A percentile compares a stretch with the other conserved stretches of the same genome.
Evolutionary conservation across 2,113 vertebrate species (phyloP).

Genomic region (Delphinus delphis): DNA sequence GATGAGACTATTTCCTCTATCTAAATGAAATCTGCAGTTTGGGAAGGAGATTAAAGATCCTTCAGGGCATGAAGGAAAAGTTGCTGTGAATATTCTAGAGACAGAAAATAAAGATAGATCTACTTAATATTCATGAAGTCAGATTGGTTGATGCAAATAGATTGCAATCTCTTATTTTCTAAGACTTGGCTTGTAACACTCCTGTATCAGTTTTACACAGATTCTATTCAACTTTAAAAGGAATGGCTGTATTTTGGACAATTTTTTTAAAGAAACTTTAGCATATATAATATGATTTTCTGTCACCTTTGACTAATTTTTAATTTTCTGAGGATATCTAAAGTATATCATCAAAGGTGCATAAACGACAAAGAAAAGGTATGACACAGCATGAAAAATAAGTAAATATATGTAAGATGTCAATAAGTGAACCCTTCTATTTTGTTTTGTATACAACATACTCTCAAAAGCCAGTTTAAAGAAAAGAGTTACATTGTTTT

Average conservation of each 20-base stretch:
- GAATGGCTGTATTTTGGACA: not conserved
- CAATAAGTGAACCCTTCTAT: not conserved
- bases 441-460: not conserved
- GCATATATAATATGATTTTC: not conserved
- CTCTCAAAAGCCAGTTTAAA: slow-evolving; percentile 17
- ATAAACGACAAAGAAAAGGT: not conserved
- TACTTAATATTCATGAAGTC: slow-evolving; percentile 64
- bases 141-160: slow-evolving; percentile 38
- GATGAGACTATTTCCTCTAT: slow-evolving; percentile 52
- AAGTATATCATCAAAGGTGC: not conserved
- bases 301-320: slow-evolving; percentile 13
- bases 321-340: slow-evolving; percentile 30
- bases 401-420: not conserved
- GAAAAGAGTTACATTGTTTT: not conserved
- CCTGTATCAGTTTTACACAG: not conserved
- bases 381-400: not conserved
- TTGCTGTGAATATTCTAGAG: slow-evolving; percentile 65
- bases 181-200: not conserved
- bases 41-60: slow-evolving; percentile 46
- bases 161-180: slow-evolving; percentile 60
- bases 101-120: slow-evolving; percentile 60
- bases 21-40: slow-evolving; percentile 66
- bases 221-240: slow-evolving; percentile 30
- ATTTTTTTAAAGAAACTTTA: not conserved
- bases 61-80: slow-evolving; percentile 29